A percentile compares a stretch with the other conserved stretches of the same genome.
Evolutionary conservation across 2,888 invertebrate species (phyloP).

Genomic region (Beris morrisii): DNA sequence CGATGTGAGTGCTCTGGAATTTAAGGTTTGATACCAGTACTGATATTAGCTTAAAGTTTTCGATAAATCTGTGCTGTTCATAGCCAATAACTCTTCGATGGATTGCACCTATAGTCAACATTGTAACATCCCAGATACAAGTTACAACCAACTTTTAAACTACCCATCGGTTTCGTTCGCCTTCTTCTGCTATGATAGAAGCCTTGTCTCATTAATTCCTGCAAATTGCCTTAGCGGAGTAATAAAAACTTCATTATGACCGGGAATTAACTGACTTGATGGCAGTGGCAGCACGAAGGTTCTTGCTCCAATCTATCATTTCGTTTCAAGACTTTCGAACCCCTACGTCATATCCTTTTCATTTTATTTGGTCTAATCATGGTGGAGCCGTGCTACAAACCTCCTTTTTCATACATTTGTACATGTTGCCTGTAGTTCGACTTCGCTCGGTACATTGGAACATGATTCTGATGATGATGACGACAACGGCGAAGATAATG

Average conservation of each 20-base stretch:
- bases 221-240: slow-evolving; percentile 28
- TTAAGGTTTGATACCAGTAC: no score
- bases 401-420: background rate
- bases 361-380: no score
- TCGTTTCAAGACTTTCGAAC: no score
- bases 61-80: no score
- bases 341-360: no score
- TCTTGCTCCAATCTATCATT: slow-evolving; percentile 16
- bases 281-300: background rate
- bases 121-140: no score
- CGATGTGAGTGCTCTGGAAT: no score
- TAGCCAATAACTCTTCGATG: no score
- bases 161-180: slow-evolving; percentile 15
- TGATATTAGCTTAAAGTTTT: no score
- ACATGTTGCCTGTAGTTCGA: background rate
- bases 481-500: background rate
- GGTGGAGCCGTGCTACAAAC: no score
- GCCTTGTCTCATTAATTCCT: slow-evolving; percentile 27
- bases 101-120: no score
- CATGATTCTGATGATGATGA: slow-evolving; percentile 8
- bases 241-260: slow-evolving; percentile 29
- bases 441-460: slow-evolving; percentile 1
- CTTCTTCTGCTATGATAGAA: slow-evolving; percentile 14
- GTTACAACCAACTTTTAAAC: slow-evolving; percentile 15
- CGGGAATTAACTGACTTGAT: slow-evolving; percentile 17